A percentile compares a stretch with the other conserved stretches of the same genome.
Evolutionary conservation across 2,113 vertebrate genomes (phyloP).

Genomic region (Empidonax alnorum): DNA sequence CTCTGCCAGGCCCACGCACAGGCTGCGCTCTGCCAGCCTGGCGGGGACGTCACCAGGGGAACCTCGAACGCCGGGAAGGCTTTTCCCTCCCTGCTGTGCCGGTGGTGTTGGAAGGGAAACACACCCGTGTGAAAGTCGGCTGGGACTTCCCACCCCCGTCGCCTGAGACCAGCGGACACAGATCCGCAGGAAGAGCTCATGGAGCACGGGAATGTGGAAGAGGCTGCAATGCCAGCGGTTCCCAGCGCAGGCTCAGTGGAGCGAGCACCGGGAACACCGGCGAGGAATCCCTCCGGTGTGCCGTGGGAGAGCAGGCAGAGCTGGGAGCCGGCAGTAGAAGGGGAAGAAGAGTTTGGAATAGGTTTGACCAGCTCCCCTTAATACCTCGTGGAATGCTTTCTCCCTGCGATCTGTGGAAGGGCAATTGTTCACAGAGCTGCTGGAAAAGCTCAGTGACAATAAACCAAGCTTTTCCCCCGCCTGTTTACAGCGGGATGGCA

Average conservation of each 20-base stretch:
- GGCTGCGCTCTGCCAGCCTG: neutral
- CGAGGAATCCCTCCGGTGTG: neutral
- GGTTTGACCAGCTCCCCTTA: neutral
- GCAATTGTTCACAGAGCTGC: neutral
- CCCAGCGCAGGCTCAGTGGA: neutral
- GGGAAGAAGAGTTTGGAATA: neutral
- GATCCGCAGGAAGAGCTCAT: neutral
- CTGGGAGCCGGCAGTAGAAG: neutral
- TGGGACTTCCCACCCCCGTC: rapidly evolving
- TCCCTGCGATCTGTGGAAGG: neutral
- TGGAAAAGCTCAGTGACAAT: neutral
- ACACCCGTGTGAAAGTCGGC: rapidly evolving
- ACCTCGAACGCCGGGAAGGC: neutral
- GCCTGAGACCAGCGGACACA: neutral
- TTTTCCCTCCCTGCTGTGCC: neutral
- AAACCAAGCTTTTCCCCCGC: neutral
- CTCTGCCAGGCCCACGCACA: neutral
- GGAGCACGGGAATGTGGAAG: neutral
- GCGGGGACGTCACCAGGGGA: neutral
- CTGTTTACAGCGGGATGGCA: neutral
- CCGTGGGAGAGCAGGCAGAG: neutral
- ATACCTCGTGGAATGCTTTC: neutral
- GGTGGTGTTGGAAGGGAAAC: rapidly evolving
- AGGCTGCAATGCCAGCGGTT: neutral
- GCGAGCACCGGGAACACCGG: neutral